Conservation (phyloP, 2,888 invertebrate genomes). For the Serripes groenlandicus region DNA sequence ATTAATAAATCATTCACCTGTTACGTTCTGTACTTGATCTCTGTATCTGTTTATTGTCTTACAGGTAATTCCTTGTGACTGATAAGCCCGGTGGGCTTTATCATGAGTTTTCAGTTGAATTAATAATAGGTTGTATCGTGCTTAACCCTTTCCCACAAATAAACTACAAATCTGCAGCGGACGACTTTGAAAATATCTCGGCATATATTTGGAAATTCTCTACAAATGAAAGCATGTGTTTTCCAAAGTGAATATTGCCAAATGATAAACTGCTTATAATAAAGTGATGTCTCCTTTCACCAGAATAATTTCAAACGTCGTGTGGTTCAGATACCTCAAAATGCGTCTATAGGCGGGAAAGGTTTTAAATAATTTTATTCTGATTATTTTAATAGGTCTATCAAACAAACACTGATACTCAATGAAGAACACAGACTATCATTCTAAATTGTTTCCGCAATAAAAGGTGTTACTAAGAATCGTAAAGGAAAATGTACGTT, state of each 20-base stretch:
- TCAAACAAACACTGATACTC: too few relatives aligned
- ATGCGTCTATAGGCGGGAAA: background rate
- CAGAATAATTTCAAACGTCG: background rate
- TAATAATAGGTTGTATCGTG: background rate
- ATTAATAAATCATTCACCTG: slow-evolving; percentile 19
- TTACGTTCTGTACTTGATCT: slow-evolving; percentile 1
- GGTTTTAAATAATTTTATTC: too few relatives aligned
- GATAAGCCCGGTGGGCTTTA: slow-evolving; percentile 7
- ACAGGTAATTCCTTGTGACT: background rate
- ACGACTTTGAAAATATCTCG: background rate
- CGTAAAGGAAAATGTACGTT: too few relatives aligned
- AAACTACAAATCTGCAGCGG: background rate
- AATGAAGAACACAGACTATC: too few relatives aligned
- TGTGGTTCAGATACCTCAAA: background rate
- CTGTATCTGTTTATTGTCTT: slow-evolving; percentile 19
- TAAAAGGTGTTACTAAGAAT: too few relatives aligned
- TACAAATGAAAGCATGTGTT: background rate
- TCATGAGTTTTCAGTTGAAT: background rate
- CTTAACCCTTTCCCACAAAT: background rate
- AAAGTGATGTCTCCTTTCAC: slow-evolving; percentile 4
- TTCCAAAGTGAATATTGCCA: background rate
- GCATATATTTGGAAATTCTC: background rate
- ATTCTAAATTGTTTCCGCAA: too few relatives aligned
- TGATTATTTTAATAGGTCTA: too few relatives aligned
- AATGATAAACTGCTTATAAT: slow-evolving; percentile 1